phyloP scores from a whole-genome alignment of 2,797 vertebrate species.

The Leuciscus waleckii region DNA sequence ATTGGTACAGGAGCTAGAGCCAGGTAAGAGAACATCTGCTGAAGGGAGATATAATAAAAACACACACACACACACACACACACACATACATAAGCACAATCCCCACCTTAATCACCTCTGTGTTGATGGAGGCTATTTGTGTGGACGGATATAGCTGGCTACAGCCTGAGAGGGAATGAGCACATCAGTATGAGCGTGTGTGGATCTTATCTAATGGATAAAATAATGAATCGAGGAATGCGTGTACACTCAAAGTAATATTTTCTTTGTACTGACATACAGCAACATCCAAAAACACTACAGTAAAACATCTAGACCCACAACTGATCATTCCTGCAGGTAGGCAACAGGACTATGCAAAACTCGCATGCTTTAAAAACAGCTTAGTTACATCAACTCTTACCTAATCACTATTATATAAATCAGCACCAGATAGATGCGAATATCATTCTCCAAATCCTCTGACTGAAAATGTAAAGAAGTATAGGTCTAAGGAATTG shows the following conservation, averaged over 20 bases:
- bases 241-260: neutral
- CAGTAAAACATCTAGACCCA: neutral
- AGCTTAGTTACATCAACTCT: slow-evolving; percentile 6
- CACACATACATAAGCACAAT: slow-evolving; percentile 47
- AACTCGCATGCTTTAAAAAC: slow-evolving; percentile 3
- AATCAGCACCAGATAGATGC: slow-evolving; percentile 3
- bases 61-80: slow-evolving; percentile 19
- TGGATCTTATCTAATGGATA: neutral
- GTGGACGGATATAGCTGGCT: slow-evolving; percentile 57
- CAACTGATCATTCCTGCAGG: slow-evolving; percentile 2
- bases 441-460: slow-evolving; percentile 14
- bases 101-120: slow-evolving; percentile 43
- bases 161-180: slow-evolving; percentile 10
- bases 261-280: neutral
- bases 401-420: slow-evolving; percentile 21
- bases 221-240: neutral
- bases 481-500: neutral
- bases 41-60: slow-evolving; percentile 49
- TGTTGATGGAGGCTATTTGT: slow-evolving; percentile 42
- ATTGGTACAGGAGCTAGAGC: slow-evolving; percentile 55
- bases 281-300: slow-evolving; percentile 4
- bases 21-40: slow-evolving; percentile 61
- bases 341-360: neutral
- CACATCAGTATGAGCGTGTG: neutral
- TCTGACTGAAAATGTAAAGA: neutral